phyloP scores from a whole-genome alignment of 2,113 vertebrate genomes.

The cat (Felis catus) region F.catus_Fca126_mat1.0 CM031419.1:145939501-145940000 shows the following conservation, averaged over 20 bases:
- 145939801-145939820: background rate
- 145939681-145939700: background rate
- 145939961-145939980: background rate
- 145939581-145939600: background rate
- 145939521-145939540: background rate
- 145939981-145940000: background rate
- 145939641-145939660: background rate
- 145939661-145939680: background rate
- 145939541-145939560: background rate
- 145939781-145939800: background rate
- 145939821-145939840: background rate
- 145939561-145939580: background rate
- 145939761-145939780: background rate
- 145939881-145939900: background rate
- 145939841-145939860: background rate
- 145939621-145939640: background rate
- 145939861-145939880: background rate
- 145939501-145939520: background rate
- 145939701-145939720: background rate
- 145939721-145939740: background rate
- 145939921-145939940: background rate
- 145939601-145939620: background rate
- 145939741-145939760: background rate
- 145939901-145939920: background rate
- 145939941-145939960: background rate